Base-by-base conservation (phyloP, 2,888 invertebrate species). In the Biston stratarius region DNA sequence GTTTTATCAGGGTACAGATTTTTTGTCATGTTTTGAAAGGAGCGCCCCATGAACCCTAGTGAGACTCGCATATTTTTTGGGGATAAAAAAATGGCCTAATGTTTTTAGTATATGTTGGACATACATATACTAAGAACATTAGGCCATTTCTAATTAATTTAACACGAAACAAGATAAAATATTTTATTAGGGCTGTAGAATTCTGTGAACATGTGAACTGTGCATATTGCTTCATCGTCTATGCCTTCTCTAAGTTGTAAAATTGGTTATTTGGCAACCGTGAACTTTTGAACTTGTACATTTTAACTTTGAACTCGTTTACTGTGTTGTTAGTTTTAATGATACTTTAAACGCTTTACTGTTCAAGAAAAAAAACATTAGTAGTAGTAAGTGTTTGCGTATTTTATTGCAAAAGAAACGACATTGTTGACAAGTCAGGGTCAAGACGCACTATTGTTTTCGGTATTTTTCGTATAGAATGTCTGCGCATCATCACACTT, bases 201-300 rank as follows among this genome's bases (percentile, higher is more conserved):
- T n/a, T n/a, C n/a, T n/a, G n/a, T n/a, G n/a, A n/a, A n/a, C n/a
- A n/a, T 24, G 24, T 24, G 24, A 2, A 24, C 24, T 24, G 24
- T 24, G 24, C 53, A 15, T 5, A 47, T 64, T 64, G 55, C 64
- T 55, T 34, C 60, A 60, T 60, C 34, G 33, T 34, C 33, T 33
- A 12, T 33, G 52, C 15, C 36, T 61, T 48, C 47, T 47, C 14
- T 11, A 12, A 40, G 51, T 55, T 42, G 48, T 56, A 62, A 55
- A 55, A 15, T 48, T 55, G 24, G 12, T 11, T 52, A 58, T 64
- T 58, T 58, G 14, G 48, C 34, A 48, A 55, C 64, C 59, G 48
- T 64, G 59, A 60, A 55, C 53, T 53, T 58, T 58, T 44, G 55
- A 59, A 53, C 64, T 55, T 58, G 9, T 53, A 47, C n/a, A 55